Evolutionary conservation across 2,888 invertebrate species (phyloP).

Genomic region (Drosophila basisetae): DNA sequence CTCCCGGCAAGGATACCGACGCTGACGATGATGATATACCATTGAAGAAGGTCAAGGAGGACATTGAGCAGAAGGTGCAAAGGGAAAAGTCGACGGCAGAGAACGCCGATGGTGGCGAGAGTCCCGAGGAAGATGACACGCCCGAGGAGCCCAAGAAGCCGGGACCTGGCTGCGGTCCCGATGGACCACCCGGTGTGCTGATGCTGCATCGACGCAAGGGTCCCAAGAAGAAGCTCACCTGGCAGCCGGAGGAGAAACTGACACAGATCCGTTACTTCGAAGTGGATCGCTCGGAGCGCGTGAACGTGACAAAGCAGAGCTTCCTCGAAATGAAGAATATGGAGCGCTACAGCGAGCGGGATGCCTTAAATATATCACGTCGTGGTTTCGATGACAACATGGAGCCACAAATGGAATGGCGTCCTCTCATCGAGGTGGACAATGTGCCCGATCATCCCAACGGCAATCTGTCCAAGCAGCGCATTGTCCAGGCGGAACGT

Average conservation of each 20-base stretch:
- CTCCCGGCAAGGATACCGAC: constrained; percentile 72
- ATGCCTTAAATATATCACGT: constrained; percentile 91
- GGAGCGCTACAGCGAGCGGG: constrained; percentile 94
- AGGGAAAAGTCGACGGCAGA: constrained; percentile 65
- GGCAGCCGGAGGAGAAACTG: constrained; percentile 92
- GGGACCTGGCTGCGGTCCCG: constrained; percentile 85
- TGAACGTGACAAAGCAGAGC: constrained; percentile 94
- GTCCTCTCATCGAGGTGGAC: constrained; percentile 89
- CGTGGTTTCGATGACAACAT: constrained; percentile 92
- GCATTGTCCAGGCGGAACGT: constrained; percentile 93
- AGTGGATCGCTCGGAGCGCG: constrained; percentile 97
- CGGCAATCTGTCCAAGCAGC: constrained; percentile 94
- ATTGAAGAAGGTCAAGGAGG: constrained; percentile 84
- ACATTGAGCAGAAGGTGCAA: constrained; percentile 83
- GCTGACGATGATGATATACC: constrained; percentile 84
- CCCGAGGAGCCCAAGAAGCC: constrained; percentile 79
- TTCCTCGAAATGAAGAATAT: constrained; percentile 96
- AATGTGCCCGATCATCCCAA: constrained; percentile 88
- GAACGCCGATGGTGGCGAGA: constrained; percentile 31
- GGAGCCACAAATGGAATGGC: constrained; percentile 93
- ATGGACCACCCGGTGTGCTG: constrained; percentile 91
- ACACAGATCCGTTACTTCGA: constrained; percentile 96
- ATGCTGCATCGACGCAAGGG: constrained; percentile 90
- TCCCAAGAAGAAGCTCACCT: constrained; percentile 92
- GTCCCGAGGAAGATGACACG: constrained; percentile 67